Conservation (phyloP, 53 echinoderm and acorn worm species). For the Stichopus horrens region DNA sequence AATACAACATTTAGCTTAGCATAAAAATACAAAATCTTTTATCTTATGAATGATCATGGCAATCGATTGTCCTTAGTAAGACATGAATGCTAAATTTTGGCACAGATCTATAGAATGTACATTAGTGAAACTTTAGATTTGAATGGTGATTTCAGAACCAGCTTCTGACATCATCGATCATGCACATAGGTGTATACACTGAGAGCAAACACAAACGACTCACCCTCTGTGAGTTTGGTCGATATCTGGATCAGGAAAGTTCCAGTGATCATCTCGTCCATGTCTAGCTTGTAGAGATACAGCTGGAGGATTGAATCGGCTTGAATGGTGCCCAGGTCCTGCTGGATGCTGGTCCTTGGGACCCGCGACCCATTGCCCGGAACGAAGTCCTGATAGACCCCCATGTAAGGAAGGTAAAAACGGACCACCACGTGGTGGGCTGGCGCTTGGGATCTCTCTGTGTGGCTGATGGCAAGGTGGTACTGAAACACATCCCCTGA, state of each 20-base stretch:
- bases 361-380: constrained; percentile 54
- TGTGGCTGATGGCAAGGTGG: constrained; percentile 53
- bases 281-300: constrained; percentile 58
- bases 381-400: constrained; percentile 64
- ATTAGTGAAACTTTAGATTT: too few species aligned
- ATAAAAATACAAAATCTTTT: too few species aligned
- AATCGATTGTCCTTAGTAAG: too few species aligned
- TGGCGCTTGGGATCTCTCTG: constrained; percentile 57
- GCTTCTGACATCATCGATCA: too few species aligned
- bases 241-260: constrained; percentile 70
- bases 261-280: constrained; percentile 60
- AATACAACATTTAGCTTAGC: too few species aligned
- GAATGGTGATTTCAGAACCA: too few species aligned
- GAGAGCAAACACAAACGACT: background rate
- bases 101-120: too few species aligned
- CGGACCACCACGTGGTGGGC: constrained; percentile 65
- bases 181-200: too few species aligned
- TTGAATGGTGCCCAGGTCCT: constrained; percentile 39
- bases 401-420: constrained; percentile 69
- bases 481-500: constrained; percentile 79
- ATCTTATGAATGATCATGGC: too few species aligned
- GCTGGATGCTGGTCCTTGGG: constrained; percentile 53
- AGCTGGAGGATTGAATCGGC: constrained; percentile 57
- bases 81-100: too few species aligned
- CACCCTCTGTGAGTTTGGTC: constrained; percentile 69